Percentiles rank a stretch among this genome's conserved stretches.
Evolutionary conservation across 2,113 vertebrate species (phyloP).

Genomic region (Petrocephalus microphthalmus): DNA sequence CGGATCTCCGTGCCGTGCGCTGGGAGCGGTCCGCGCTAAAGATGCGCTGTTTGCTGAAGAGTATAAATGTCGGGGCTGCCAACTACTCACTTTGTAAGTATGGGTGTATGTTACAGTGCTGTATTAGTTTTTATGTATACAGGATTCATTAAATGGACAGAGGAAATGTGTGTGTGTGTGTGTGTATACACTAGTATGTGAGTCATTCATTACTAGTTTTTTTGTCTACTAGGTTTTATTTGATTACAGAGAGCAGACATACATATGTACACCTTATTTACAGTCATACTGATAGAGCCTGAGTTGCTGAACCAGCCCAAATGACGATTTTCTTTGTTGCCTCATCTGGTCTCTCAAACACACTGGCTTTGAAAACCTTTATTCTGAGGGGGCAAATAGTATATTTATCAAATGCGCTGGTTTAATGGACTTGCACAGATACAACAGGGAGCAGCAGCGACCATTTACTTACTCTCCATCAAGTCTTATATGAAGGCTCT

Average conservation of each 20-base stretch:
- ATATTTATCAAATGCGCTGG: not conserved
- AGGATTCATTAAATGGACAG: constrained; percentile 7
- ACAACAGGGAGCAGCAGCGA: not conserved
- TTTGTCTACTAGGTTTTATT: not conserved
- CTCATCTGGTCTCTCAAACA: not conserved
- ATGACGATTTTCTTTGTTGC: not conserved
- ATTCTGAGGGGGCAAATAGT: not conserved
- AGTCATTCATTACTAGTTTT: not conserved
- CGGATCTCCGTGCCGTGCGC: not conserved
- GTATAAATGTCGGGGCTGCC: not conserved
- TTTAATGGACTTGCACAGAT: not conserved
- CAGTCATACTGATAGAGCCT: not conserved
- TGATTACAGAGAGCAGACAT: not conserved
- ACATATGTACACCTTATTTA: not conserved
- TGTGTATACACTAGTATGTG: not conserved
- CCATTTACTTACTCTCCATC: not conserved
- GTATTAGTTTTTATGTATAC: constrained; percentile 3
- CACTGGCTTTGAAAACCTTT: not conserved
- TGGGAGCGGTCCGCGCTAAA: not conserved
- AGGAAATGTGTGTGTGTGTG: not conserved
- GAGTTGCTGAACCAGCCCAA: not conserved
- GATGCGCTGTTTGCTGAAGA: not conserved
- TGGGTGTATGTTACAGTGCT: not conserved
- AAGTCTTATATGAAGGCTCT: not conserved
- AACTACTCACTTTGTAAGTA: not conserved